phyloP scores from a whole-genome alignment of 1,140 invertebrate species.

The Eulimnadia texana region DNA sequence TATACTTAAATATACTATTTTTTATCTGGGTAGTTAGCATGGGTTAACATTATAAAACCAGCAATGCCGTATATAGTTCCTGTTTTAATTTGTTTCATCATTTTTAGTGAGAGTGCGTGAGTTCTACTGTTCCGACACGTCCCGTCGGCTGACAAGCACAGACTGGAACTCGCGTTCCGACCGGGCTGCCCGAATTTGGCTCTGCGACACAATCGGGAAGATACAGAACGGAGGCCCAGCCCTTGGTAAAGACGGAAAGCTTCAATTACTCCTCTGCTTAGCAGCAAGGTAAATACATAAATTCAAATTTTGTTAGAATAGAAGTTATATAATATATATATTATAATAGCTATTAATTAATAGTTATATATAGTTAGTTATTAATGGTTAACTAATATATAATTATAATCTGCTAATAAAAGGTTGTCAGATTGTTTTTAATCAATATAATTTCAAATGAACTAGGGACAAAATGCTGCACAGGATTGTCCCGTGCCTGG shows the following conservation, averaged over 20 bases:
- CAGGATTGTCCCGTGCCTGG: slow-evolving; percentile 72
- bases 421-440: slow-evolving; percentile 21
- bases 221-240: slow-evolving; percentile 68
- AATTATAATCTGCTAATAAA: no score
- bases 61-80: no score
- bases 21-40: no score
- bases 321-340: no score
- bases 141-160: slow-evolving; percentile 36
- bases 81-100: no score
- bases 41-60: no score
- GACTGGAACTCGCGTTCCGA: slow-evolving; percentile 43
- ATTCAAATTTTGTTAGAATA: no score
- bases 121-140: slow-evolving; percentile 56
- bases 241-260: slow-evolving; percentile 94
- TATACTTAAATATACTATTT: no score
- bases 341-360: no score
- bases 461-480: slow-evolving; percentile 52
- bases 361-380: no score
- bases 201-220: slow-evolving; percentile 28
- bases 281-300: slow-evolving; percentile 73
- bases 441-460: no score
- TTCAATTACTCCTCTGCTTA: slow-evolving; percentile 90
- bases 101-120: slow-evolving; percentile 48
- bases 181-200: slow-evolving; percentile 36
- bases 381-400: no score